Evolutionary conservation across 2,797 vertebrate species (phyloP).

Genomic region (Picus viridis): DNA sequence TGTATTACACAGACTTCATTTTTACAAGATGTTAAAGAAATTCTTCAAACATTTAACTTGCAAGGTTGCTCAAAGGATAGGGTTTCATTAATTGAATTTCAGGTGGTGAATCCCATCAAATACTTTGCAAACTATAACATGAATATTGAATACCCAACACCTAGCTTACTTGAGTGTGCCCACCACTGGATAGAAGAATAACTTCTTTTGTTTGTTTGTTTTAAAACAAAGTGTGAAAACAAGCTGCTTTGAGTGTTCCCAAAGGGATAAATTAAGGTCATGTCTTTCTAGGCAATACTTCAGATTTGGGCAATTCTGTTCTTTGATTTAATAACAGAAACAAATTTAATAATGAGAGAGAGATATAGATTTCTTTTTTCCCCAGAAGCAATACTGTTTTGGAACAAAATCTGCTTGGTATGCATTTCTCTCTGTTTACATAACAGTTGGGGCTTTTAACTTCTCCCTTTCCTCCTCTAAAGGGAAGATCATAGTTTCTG

Average conservation of each 20-base stretch:
- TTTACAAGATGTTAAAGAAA: not conserved
- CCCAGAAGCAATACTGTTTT: not conserved
- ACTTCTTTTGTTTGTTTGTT: too few species aligned
- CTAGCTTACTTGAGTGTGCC: not conserved
- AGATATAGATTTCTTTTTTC: not conserved
- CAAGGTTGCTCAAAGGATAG: not conserved
- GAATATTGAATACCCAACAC: not conserved
- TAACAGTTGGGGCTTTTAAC: not conserved
- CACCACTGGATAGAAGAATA: not conserved
- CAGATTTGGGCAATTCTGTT: not conserved
- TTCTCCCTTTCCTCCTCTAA: not conserved
- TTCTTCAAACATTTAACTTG: not conserved
- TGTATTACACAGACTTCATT: not conserved
- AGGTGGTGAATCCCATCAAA: not conserved
- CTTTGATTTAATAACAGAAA: not conserved
- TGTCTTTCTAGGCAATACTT: not conserved
- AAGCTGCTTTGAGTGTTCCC: not conserved
- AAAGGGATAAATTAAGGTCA: not conserved
- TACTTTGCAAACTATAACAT: not conserved
- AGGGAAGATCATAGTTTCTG: not conserved
- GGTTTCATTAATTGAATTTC: slow-evolving; percentile 4
- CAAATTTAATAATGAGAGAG: not conserved
- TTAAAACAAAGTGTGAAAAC: too few species aligned
- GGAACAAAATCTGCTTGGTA: not conserved
- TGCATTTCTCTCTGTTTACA: not conserved